A percentile compares a stretch with the other conserved stretches of the same genome.
Conservation (phyloP, 2,113 vertebrate species). For the Rhynchopsitta pachyrhyncha region DNA sequence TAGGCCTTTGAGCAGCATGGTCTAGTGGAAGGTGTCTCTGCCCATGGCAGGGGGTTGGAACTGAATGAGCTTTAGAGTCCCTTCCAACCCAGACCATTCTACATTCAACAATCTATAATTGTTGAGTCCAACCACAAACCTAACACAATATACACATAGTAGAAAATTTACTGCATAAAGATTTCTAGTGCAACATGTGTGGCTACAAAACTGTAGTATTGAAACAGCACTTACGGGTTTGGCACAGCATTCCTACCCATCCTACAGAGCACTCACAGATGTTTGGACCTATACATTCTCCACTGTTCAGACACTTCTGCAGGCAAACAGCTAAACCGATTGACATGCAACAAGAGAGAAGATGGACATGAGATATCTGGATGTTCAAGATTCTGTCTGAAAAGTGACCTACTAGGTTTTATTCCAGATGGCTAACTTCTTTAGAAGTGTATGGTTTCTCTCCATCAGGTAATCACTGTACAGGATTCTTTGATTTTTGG, state of each 20-base stretch:
- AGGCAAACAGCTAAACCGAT: slow-evolving; percentile 73
- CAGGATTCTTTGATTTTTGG: not conserved
- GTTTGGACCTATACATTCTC: slow-evolving; percentile 73
- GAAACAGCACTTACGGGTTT: slow-evolving; percentile 76
- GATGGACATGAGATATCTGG: not conserved
- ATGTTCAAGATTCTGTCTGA: not conserved
- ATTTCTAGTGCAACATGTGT: fast-evolving
- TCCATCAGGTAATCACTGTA: not conserved
- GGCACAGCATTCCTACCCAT: slow-evolving; percentile 75
- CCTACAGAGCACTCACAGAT: slow-evolving; percentile 63
- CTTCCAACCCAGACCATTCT: not conserved
- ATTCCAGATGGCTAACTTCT: not conserved
- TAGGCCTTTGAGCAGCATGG: not conserved
- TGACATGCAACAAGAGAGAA: not conserved
- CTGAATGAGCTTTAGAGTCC: not conserved
- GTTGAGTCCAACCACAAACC: not conserved
- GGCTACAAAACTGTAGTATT: not conserved
- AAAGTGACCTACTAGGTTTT: not conserved
- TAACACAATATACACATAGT: not conserved
- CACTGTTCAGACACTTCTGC: slow-evolving; percentile 75
- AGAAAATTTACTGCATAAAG: fast-evolving
- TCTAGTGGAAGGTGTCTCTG: not conserved
- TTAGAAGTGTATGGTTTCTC: not conserved
- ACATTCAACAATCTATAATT: not conserved
- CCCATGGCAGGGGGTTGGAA: not conserved